phyloP scores from a whole-genome alignment of 1,140 invertebrate species.

The Aphelinus atriplicis region DNA sequence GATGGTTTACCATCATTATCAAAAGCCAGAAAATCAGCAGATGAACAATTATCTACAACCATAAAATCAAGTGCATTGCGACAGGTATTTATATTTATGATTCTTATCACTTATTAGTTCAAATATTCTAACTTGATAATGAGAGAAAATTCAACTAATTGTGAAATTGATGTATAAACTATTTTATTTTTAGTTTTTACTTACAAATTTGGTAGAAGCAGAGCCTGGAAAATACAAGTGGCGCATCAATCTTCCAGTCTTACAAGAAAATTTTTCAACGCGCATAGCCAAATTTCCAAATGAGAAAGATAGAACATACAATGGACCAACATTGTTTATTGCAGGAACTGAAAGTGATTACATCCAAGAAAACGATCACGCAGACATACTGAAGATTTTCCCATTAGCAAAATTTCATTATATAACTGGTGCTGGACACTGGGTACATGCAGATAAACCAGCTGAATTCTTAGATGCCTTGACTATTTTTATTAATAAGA shows the following conservation, averaged over 20 bases:
- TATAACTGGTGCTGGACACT: slow-evolving; percentile 86
- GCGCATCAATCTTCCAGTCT: slow-evolving; percentile 78
- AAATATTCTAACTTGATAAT: background rate
- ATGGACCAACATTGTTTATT: slow-evolving; percentile 82
- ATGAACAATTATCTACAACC: slow-evolving; percentile 64
- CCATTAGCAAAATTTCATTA: slow-evolving; percentile 78
- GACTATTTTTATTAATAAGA: slow-evolving; percentile 54
- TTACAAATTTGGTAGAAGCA: slow-evolving; percentile 80
- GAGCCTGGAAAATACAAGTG: slow-evolving; percentile 73
- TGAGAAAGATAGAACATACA: slow-evolving; percentile 67
- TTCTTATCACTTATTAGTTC: background rate
- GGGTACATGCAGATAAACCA: slow-evolving; percentile 92
- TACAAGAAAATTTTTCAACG: slow-evolving; percentile 73
- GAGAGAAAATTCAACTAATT: background rate
- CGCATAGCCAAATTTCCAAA: slow-evolving; percentile 74
- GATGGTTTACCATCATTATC: slow-evolving; percentile 71
- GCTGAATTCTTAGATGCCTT: slow-evolving; percentile 77
- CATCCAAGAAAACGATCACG: slow-evolving; percentile 76
- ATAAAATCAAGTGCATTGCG: slow-evolving; percentile 64
- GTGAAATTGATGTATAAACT: slow-evolving; percentile 49
- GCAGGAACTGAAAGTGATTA: slow-evolving; percentile 83
- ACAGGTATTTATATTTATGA: slow-evolving; percentile 57
- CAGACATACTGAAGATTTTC: slow-evolving; percentile 78
- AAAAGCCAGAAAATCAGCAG: slow-evolving; percentile 71
- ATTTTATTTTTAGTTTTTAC: slow-evolving; percentile 73